Base-by-base conservation (phyloP, 2,888 invertebrate genomes). In the Drosophila mimica region DNA sequence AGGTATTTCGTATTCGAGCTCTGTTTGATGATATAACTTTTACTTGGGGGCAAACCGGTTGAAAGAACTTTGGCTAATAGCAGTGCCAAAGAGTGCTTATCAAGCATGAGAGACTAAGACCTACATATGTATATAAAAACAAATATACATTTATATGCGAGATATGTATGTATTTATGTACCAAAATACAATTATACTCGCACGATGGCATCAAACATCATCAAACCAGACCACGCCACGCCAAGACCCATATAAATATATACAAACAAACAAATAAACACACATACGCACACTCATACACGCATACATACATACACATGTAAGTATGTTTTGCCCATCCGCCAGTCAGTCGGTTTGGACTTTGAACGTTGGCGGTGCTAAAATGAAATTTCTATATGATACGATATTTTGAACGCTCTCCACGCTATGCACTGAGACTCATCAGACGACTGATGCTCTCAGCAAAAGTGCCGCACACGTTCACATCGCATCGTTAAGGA, bases 301-400 rank as follows among this genome's bases (percentile, higher is more conserved):
- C 4, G 46, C 15, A 51, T 46, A 49, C 28, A 36, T 40, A n/a
- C 36, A 57, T 56, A 57, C 59, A n/a, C 73, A 15, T 48, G 25
- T 59, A 56, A 59, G 56, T 52, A 63, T 57, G 57, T 57, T 57
- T 57, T 57, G 65, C 64, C 56, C 57, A 48, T 61, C 54, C 72
- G 62, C 69, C 59, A 68, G 64, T 49, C 46, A 70, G 70, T 79
- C 63, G 65, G 61, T 52, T 76, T 83, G 88, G 88, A 85, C 88
- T 85, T 85, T 85, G 88, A 70, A 80, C 86, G 58, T 77, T 60
- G 36, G 46, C 62, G 68, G 52, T 79, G 78, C 72, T 74, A 68
- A 74, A 81, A 84, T 84, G 79, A 85, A 88, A 88, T 85, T 83
- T 88, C 86, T 83, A 88, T 83, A 74, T 74, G 70, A 66, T 76